These are phyloP conservation scores for Drosophila melanica DNA, from an alignment of 1,140 invertebrate species.

Conservation along the genomic window DNA sequence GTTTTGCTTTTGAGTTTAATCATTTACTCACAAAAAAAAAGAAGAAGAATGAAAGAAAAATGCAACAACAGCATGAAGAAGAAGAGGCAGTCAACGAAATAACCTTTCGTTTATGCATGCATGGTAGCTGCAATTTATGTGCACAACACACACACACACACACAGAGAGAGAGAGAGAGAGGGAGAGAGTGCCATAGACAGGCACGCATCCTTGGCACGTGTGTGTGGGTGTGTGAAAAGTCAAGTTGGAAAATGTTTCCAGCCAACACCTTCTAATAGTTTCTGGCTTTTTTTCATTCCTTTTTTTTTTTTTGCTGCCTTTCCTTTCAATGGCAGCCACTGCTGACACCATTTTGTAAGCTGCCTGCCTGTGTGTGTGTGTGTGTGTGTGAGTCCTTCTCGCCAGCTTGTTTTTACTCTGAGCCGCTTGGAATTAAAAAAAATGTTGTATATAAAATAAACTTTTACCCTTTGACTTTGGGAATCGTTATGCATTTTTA, in stretches of 20 bases:
- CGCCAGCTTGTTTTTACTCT: slow-evolving; percentile 32
- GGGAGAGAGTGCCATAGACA: background rate
- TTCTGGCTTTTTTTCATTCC: slow-evolving; percentile 16
- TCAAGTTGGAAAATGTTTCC: slow-evolving; percentile 68
- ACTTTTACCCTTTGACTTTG: slow-evolving; percentile 75
- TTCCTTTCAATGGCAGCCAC: slow-evolving; percentile 59
- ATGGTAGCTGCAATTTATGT: slow-evolving; percentile 74
- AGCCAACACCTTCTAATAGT: slow-evolving; percentile 72
- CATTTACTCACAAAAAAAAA: slow-evolving; percentile 16
- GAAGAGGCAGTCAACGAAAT: slow-evolving; percentile 36
- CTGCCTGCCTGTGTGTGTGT: slow-evolving; percentile 4
- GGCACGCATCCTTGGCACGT: slow-evolving; percentile 26
- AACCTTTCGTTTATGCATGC: slow-evolving; percentile 68
- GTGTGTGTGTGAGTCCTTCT: slow-evolving; percentile 37
- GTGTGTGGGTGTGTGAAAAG: slow-evolving; percentile 27
- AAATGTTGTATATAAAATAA: slow-evolving; percentile 64
- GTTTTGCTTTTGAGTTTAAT: slow-evolving; percentile 30
- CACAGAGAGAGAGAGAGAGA: slow-evolving; percentile 9
- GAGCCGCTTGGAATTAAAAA: slow-evolving; percentile 61
- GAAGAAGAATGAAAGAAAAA: slow-evolving; percentile 15
- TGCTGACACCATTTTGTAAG: slow-evolving; percentile 72
- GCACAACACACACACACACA: slow-evolving; percentile 36
- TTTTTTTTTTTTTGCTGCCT: slow-evolving; percentile 6
- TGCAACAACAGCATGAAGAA: slow-evolving; percentile 16
- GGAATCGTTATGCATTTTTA: slow-evolving; percentile 71